Percentiles rank a stretch among this genome's conserved stretches.
Evolutionary conservation across 2,113 vertebrate species (phyloP).

Genomic region (Emberiza fucata): DNA sequence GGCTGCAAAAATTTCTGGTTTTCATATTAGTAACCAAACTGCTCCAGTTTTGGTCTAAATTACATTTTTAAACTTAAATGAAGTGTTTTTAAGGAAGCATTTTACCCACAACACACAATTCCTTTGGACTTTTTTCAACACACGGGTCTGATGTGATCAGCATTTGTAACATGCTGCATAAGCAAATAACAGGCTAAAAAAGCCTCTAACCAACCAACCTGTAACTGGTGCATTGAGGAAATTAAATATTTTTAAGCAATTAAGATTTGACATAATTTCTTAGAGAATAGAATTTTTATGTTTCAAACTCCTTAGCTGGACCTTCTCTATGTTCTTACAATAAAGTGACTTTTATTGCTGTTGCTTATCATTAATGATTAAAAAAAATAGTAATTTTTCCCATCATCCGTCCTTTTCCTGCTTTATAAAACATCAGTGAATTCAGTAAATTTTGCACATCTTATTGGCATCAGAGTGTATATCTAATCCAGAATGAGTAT

Average conservation of each 20-base stretch:
- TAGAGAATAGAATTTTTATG: neutral
- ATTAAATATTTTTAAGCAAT: neutral
- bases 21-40: neutral
- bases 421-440: neutral
- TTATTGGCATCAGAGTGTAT: neutral
- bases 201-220: accelerated
- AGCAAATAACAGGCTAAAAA: neutral
- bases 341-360: neutral
- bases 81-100: neutral
- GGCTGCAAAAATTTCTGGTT: neutral
- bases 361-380: neutral
- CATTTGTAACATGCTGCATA: neutral
- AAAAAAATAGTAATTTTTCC: neutral
- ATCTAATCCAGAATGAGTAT: neutral
- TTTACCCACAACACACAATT: neutral
- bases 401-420: neutral
- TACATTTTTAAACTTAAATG: neutral
- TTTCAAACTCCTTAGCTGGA: neutral
- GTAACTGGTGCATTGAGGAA: neutral
- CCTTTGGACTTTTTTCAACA: neutral
- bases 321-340: neutral
- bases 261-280: neutral
- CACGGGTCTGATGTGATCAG: neutral
- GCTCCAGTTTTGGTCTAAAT: neutral
- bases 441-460: neutral